Percentiles rank a stretch among this genome's conserved stretches.
phyloP scores from a whole-genome alignment of 2,888 invertebrate species.

The Archaeoteleia sp. region DNA sequence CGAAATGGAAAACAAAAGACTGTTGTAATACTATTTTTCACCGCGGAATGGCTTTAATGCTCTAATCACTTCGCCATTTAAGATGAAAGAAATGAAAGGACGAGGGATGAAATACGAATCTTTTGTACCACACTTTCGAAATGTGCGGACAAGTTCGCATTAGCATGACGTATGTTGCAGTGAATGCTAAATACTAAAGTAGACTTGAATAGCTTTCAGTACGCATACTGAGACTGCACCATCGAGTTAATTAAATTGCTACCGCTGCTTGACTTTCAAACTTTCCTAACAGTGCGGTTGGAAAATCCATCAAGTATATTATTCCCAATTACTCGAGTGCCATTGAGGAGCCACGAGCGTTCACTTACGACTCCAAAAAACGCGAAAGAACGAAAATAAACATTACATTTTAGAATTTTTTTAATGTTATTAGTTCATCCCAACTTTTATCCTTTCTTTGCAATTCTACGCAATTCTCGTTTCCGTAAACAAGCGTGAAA shows the following conservation, averaged over 20 bases:
- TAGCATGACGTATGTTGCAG: conserved; percentile 43
- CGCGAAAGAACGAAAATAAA: conserved; percentile 1
- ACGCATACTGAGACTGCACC: conserved; percentile 24
- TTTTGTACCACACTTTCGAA: conserved; percentile 41
- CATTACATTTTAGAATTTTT: too few species aligned
- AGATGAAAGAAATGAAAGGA: too few species aligned
- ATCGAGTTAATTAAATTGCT: conserved; percentile 49
- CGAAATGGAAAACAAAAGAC: too few species aligned
- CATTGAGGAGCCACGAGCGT: conserved; percentile 20
- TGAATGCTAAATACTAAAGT: conserved; percentile 46
- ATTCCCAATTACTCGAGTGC: conserved; percentile 37
- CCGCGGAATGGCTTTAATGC: too few species aligned
- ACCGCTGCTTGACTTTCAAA: conserved; percentile 47
- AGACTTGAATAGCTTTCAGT: conserved; percentile 40
- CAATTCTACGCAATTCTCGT: too few species aligned
- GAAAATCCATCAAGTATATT: conserved; percentile 46
- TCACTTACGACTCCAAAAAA: conserved; percentile 34
- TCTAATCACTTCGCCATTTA: too few species aligned
- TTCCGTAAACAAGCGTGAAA: too few species aligned
- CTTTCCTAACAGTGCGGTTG: conserved; percentile 38
- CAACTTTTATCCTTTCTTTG: too few species aligned
- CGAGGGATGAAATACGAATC: too few species aligned
- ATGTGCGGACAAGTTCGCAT: conserved; percentile 44
- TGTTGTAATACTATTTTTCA: too few species aligned
- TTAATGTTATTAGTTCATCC: too few species aligned